Conservation (phyloP, 2,113 vertebrate species). For the Odontophorus gujanensis region DNA sequence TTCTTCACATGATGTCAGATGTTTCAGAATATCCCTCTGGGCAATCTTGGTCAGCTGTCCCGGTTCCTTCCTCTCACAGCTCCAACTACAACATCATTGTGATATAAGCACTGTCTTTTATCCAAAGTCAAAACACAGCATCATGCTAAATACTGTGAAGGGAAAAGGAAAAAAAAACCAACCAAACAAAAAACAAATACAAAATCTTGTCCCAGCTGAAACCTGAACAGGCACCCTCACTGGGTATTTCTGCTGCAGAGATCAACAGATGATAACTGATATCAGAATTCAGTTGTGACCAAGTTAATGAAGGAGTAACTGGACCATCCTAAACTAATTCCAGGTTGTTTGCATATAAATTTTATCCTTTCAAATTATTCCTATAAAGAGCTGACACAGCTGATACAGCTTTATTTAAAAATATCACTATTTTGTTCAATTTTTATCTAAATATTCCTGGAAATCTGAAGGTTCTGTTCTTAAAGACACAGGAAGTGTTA, state of each 20-base stretch:
- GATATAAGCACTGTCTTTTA: no score
- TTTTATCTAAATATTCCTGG: background rate
- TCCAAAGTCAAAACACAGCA: no score
- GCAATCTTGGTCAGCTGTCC: no score
- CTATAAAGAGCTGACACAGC: slow-evolving; percentile 4
- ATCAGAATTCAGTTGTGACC: slow-evolving; percentile 30
- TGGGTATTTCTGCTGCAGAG: background rate
- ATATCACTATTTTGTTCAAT: background rate
- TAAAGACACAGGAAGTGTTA: background rate
- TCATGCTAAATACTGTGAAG: no score
- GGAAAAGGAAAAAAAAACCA: no score
- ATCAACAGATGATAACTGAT: background rate
- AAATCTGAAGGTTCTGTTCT: background rate
- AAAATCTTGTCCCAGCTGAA: no score
- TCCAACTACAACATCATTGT: no score
- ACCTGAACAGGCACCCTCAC: background rate
- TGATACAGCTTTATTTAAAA: slow-evolving; percentile 30
- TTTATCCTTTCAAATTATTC: slow-evolving; percentile 16
- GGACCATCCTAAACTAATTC: slow-evolving; percentile 44
- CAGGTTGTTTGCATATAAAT: slow-evolving; percentile 28
- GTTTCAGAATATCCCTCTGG: no score
- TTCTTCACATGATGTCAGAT: no score
- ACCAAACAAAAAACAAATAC: no score
- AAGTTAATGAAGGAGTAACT: slow-evolving; percentile 50
- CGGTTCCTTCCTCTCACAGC: no score